Percentiles rank a stretch among this genome's conserved stretches.
Evolutionary conservation across 2,797 vertebrate genomes (phyloP).

Genomic region (Halcyon badia): DNA sequence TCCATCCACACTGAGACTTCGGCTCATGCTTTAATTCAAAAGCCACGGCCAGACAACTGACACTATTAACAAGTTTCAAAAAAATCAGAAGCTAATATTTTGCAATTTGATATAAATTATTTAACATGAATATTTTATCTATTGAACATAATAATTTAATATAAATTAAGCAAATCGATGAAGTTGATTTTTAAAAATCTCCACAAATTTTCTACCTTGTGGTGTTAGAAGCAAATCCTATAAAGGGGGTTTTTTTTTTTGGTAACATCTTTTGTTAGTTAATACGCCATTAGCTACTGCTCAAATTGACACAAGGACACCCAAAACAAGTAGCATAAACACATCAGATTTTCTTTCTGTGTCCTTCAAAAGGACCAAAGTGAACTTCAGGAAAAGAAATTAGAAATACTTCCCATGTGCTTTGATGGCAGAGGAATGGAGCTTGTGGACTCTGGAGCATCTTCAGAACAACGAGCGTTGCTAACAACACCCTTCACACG

Average conservation of each 20-base stretch:
- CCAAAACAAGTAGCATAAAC: not conserved
- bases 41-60: not conserved
- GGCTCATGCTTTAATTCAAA: not conserved
- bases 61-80: not conserved
- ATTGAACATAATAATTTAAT: not conserved
- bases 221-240: not conserved
- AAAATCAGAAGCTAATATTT: not conserved
- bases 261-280: not conserved
- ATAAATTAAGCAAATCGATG: not conserved
- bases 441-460: not conserved
- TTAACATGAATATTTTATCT: not conserved
- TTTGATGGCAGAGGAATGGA: not conserved
- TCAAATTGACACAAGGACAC: not conserved
- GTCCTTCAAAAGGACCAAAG: slow-evolving; percentile 4
- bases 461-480: not conserved
- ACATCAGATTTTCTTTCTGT: too few species aligned
- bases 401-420: not conserved
- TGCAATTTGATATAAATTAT: not conserved
- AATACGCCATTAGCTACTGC: not conserved
- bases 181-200: not conserved
- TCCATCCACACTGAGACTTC: not conserved
- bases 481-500: not conserved
- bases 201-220: not conserved
- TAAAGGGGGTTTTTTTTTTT: too few species aligned
- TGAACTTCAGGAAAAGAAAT: not conserved